Percentiles rank a stretch among this genome's conserved stretches.
Conservation (phyloP, 2,797 vertebrate genomes). For the Cossypha niveicapilla region DNA sequence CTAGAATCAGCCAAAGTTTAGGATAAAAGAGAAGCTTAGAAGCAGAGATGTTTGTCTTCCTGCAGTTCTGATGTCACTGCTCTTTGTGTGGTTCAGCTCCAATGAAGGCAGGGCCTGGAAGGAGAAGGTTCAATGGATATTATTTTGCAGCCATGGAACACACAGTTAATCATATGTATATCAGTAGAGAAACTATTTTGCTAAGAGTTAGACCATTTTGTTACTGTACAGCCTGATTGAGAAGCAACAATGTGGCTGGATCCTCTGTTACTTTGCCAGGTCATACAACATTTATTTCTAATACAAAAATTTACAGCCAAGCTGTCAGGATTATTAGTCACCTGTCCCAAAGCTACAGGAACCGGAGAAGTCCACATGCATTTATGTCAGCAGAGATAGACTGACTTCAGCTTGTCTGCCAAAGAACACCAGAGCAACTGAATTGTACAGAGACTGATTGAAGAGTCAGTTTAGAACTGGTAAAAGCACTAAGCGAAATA, state of each 20-base stretch:
- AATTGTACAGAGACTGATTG: background rate
- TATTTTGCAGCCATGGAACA: background rate
- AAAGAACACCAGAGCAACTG: background rate
- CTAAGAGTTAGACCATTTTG: background rate
- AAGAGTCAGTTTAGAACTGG: background rate
- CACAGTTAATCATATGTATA: background rate
- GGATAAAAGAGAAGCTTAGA: background rate
- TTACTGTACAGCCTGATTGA: too few species aligned
- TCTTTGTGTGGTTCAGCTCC: background rate
- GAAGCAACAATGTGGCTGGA: too few species aligned
- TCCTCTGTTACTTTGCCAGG: too few species aligned
- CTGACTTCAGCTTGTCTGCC: background rate
- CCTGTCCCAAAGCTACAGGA: background rate
- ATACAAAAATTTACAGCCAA: too few species aligned
- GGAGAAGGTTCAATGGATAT: background rate
- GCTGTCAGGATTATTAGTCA: background rate
- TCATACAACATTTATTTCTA: too few species aligned
- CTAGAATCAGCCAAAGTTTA: background rate
- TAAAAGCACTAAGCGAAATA: background rate
- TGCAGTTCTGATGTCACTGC: background rate
- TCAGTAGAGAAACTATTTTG: background rate
- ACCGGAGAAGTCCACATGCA: background rate
- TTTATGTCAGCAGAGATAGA: background rate
- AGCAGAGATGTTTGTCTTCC: background rate
- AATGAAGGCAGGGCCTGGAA: background rate